These are phyloP conservation scores for Eriosoma lanigerum DNA, from an alignment of 1,140 invertebrate genomes.

Conservation along the genomic window DNA sequence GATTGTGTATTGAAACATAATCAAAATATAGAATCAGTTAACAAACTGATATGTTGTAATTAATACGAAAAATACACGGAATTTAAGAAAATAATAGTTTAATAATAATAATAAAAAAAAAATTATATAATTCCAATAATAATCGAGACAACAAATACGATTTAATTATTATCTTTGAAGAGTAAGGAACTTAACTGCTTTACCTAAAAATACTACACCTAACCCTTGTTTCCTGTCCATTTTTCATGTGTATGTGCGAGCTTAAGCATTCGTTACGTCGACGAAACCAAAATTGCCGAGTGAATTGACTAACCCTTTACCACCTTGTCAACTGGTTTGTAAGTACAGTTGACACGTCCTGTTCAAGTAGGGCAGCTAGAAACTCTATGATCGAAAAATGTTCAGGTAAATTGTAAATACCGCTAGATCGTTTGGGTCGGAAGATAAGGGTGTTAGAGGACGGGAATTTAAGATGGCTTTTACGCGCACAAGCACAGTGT, in stretches of 20 bases:
- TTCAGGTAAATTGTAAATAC: conserved; percentile 54
- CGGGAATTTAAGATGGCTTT: conserved; percentile 55
- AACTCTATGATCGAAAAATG: conserved; percentile 56
- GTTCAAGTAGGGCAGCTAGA: conserved; percentile 32
- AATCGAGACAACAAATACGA: too few species aligned
- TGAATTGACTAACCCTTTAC: background rate
- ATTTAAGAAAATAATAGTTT: too few species aligned
- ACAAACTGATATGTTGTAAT: too few species aligned
- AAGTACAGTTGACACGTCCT: conserved; percentile 26
- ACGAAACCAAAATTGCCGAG: background rate
- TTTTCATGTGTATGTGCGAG: background rate
- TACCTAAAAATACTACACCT: too few species aligned
- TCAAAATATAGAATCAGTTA: too few species aligned
- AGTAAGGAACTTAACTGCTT: too few species aligned
- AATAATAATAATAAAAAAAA: too few species aligned
- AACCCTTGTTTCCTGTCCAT: background rate
- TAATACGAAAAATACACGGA: too few species aligned
- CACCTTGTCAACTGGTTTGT: conserved; percentile 11
- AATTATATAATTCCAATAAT: too few species aligned
- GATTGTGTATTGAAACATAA: too few species aligned
- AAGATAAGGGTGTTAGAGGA: conserved; percentile 54
- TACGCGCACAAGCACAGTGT: conserved; percentile 56
- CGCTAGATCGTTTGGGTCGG: background rate
- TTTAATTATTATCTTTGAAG: too few species aligned
- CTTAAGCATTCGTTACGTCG: background rate